Base-by-base conservation (phyloP, 2,797 vertebrate species). In the Craterocephalus amniculus region DNA sequence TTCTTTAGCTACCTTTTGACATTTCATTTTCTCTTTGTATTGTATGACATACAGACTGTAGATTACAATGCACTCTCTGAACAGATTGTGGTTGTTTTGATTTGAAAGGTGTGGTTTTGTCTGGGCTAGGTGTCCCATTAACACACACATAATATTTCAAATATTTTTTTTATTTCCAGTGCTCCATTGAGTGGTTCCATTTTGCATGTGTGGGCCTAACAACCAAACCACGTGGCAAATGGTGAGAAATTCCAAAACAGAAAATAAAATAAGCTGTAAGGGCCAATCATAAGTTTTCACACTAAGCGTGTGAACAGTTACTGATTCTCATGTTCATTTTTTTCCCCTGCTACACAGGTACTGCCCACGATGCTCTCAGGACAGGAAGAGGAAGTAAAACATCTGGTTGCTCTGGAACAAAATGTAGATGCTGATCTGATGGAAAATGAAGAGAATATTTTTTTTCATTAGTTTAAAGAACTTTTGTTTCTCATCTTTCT, bases 161-260 rank as follows among this genome's bases (percentile, higher is more conserved):
- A 1, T 43, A 74, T 18, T 72, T 63, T 60, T 76, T 57, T 79
- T 14, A 74, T 67, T 65, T 61, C 16, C 89, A 99, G 98, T 99
- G 98, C 89, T 98, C 97, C 85, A 99, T 99, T 38, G 98, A 99
- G 87, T 99, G 98, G 98, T 99, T 99, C 93, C 98, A 99, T 93
- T 99, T 99, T 87, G 96, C 98, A 77, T 99, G 98, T 71, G 97
- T 99, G 80, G 97, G 97, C 74, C 93, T 99, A 86, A 97, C 96
- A 31, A 98, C 97, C 88, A 99, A 99, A 90, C 98, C 98, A 70
- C 96, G 97, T 91, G 98, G 98, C 77, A 99, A 99, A 96, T 99
- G 98, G 97, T 99, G 87, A 96, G 95, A 76, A 67, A 72, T 9
- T 56, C 9, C 29, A 6, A 48, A 62, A 35, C 2, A n/a, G 90